phyloP scores from a whole-genome alignment of 2,797 vertebrate species.

The Gouania willdenowi region DNA sequence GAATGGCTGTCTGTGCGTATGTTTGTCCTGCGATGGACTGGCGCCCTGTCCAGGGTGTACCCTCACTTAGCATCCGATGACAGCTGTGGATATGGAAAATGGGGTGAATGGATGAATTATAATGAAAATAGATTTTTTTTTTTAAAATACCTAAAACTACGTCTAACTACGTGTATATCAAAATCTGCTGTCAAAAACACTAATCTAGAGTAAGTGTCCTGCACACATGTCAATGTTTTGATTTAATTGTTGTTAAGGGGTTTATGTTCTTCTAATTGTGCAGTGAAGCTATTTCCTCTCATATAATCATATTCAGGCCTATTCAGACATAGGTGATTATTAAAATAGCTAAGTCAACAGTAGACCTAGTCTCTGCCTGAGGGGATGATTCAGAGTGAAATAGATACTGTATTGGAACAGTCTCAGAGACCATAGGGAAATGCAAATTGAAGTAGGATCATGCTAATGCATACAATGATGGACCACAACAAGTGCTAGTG shows the following conservation, averaged over 20 bases:
- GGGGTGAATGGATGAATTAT: no score
- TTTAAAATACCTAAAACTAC: no score
- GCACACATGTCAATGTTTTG: constrained; percentile 26
- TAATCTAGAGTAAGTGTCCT: constrained; percentile 5
- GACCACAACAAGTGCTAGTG: constrained; percentile 46
- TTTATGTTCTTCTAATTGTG: constrained; percentile 39
- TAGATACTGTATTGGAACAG: constrained; percentile 54
- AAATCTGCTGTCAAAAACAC: no score
- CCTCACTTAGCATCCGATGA: no score
- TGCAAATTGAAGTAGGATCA: constrained; percentile 63
- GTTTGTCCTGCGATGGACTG: not conserved
- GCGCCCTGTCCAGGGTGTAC: no score
- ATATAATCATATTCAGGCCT: constrained; percentile 39
- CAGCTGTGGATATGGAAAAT: no score
- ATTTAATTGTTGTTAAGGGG: no score
- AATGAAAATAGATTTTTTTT: no score
- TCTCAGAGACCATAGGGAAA: constrained; percentile 48
- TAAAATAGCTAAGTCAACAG: constrained; percentile 34
- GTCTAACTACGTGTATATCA: no score
- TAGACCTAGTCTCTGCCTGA: constrained; percentile 48
- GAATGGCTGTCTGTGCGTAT: no score
- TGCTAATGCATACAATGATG: constrained; percentile 66
- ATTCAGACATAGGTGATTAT: constrained; percentile 51
- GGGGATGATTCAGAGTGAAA: constrained; percentile 56
- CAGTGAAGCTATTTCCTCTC: constrained; percentile 43